Conservation (phyloP, 2,797 vertebrate species). For the Triplophysa bombifrons region DNA sequence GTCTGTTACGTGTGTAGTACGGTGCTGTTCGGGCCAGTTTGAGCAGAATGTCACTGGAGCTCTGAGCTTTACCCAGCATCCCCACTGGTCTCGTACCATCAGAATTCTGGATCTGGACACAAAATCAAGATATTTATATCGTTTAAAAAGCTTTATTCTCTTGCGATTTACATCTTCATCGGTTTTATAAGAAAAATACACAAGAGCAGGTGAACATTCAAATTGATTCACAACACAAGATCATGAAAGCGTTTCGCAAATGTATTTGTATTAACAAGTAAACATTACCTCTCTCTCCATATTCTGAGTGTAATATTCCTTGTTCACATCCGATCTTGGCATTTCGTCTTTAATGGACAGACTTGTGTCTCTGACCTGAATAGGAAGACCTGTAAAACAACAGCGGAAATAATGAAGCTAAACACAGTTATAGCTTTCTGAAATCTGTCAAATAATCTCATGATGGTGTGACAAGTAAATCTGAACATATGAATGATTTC, state of each 20-base stretch:
- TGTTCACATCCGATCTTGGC: slow-evolving; percentile 96
- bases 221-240: not conserved
- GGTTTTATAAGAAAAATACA: too few relatives aligned
- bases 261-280: not conserved
- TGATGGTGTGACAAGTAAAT: not conserved
- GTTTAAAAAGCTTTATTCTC: not conserved
- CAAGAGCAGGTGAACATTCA: too few relatives aligned
- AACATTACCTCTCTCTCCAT: slow-evolving; percentile 90
- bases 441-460: not conserved
- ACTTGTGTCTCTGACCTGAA: slow-evolving; percentile 94
- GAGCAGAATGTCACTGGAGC: slow-evolving; percentile 94
- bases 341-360: slow-evolving; percentile 92
- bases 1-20: slow-evolving; percentile 95
- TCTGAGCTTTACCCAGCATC: slow-evolving; percentile 89
- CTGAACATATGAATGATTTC: not conserved
- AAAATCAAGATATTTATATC: not conserved
- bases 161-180: too few relatives aligned
- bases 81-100: slow-evolving; percentile 90
- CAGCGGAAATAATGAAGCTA: not conserved
- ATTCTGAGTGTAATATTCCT: slow-evolving; percentile 97
- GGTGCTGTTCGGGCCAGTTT: slow-evolving; percentile 95
- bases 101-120: slow-evolving; percentile 85
- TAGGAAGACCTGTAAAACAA: slow-evolving; percentile 85
- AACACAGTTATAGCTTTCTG: too few relatives aligned
- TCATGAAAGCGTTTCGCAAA: not conserved